Conservation (phyloP, 1,140 invertebrate species). For the Drosophila athabasca region DNA sequence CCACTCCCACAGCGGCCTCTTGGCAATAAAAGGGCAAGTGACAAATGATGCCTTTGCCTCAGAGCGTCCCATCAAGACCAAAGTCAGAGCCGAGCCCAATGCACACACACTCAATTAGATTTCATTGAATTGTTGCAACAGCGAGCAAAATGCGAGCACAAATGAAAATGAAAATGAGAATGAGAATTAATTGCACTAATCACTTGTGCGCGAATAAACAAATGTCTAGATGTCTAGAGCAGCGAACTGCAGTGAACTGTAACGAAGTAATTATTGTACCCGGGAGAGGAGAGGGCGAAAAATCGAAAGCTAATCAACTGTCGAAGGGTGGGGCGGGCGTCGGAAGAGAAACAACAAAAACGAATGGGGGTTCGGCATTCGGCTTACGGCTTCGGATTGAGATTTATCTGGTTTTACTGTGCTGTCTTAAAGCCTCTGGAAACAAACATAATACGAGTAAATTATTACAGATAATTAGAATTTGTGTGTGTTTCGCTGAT, state of each 20-base stretch:
- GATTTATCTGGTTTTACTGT: slow-evolving; percentile 17
- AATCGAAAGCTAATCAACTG: slow-evolving; percentile 44
- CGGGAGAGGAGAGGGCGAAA: slow-evolving; percentile 4
- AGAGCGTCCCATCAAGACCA: background rate
- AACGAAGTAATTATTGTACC: slow-evolving; percentile 49
- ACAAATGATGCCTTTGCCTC: slow-evolving; percentile 24
- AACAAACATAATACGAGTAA: background rate
- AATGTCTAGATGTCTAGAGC: slow-evolving; percentile 33
- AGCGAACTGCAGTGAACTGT: slow-evolving; percentile 53
- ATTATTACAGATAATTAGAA: background rate
- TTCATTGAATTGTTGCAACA: slow-evolving; percentile 62
- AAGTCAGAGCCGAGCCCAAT: slow-evolving; percentile 21
- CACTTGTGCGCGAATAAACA: slow-evolving; percentile 41
- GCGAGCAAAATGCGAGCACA: slow-evolving; percentile 28
- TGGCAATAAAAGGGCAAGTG: slow-evolving; percentile 53
- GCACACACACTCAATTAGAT: slow-evolving; percentile 56
- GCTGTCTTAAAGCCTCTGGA: background rate
- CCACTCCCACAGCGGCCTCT: background rate
- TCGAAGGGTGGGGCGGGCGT: slow-evolving; percentile 11
- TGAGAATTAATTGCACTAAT: slow-evolving; percentile 65
- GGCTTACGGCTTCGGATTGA: background rate
- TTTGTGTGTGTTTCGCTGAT: background rate
- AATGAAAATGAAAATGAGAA: slow-evolving; percentile 51
- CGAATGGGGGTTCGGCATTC: slow-evolving; percentile 16
- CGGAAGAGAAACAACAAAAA: slow-evolving; percentile 7